A percentile compares a stretch with the other conserved stretches of the same genome.
Conservation (phyloP, 2,888 invertebrate species). For the Eurois occulta region DNA sequence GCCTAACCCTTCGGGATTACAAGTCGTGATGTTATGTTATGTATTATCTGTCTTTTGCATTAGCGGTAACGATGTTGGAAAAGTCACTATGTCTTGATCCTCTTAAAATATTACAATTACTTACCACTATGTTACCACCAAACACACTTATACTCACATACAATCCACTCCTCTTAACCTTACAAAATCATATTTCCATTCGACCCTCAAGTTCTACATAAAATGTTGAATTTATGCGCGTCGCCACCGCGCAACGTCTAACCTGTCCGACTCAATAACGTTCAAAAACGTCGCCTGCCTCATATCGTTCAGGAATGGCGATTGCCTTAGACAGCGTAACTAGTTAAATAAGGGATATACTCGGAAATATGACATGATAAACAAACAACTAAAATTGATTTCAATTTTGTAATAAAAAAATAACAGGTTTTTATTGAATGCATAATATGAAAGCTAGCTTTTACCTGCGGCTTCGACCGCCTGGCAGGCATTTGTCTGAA, state of each 20-base stretch:
- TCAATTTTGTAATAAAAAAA: no score
- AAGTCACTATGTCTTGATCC: neutral
- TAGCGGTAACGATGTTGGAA: neutral
- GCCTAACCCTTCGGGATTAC: no score
- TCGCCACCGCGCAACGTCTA: slow-evolving; percentile 43
- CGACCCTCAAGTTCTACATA: slow-evolving; percentile 51
- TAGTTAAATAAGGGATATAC: neutral
- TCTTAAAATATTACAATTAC: neutral
- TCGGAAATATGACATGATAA: no score
- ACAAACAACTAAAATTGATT: no score
- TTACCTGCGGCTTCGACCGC: no score
- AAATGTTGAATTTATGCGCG: slow-evolving; percentile 57
- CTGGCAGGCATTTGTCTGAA: no score
- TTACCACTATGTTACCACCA: neutral
- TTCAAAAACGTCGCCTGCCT: slow-evolving; percentile 49
- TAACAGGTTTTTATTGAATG: no score
- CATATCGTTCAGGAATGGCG: slow-evolving; percentile 41
- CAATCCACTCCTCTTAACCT: slow-evolving; percentile 43
- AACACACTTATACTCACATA: slow-evolving; percentile 9
- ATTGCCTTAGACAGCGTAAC: slow-evolving; percentile 3
- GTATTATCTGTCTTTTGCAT: neutral
- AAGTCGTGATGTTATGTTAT: no score
- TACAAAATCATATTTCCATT: slow-evolving; percentile 58
- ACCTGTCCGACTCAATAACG: slow-evolving; percentile 55
- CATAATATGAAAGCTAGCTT: no score